Evolutionary conservation across 2,888 invertebrate species (phyloP), one percentile per base, ranked within the genome.

Genomic region (Euplexia lucipara): DNA sequence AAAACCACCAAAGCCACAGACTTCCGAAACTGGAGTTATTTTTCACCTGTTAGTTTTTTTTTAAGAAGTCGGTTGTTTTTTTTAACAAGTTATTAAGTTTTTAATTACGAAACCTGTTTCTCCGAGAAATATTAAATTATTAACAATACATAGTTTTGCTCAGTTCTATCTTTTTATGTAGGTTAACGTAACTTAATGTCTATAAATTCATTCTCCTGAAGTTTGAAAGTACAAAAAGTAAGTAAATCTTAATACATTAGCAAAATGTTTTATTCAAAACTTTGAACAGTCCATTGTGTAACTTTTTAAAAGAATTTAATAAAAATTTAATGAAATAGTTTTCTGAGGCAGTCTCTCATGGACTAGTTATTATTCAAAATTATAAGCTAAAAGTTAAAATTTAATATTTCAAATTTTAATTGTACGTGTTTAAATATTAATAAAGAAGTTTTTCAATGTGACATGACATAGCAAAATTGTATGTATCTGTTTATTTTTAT

Each of bases 181-280:
- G 10, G 6, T 18, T 52, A 49, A 48, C 35, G 35, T 65, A 16
- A 64, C 41, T 42, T 41, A 68, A 73, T 65, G 53, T 69, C 32
- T 34, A 69, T 65, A 64, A 69, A 69, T 69, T 69, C 48, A 68
- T 64, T 47, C 35, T 52, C 8, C 12, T 18, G 30, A 56, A 70
- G 37, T 60, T 69, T 14, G 8, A 45, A 53, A 37, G 47, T 47
- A 30, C 70, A 10, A 58, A 39, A 70, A 42, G 26, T 39, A 49
- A 44, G 52, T 76, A 76, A 71, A 51, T 71, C 49, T 42, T 42
- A 57, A 64, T 64, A 71, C 45, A 64, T 76, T 76, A 71, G 18
- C 58, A 42, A 58, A 71, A 73, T 73, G 77, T 76, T 76, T 73
- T 76, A 73, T 76, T 76, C 77, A 76, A 37, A 64, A 53, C 71